A percentile compares a stretch with the other conserved stretches of the same genome.
These are phyloP conservation scores for Etia nguti DNA, from an alignment of 2,113 vertebrate species.

Conservation along the genomic window DNA sequence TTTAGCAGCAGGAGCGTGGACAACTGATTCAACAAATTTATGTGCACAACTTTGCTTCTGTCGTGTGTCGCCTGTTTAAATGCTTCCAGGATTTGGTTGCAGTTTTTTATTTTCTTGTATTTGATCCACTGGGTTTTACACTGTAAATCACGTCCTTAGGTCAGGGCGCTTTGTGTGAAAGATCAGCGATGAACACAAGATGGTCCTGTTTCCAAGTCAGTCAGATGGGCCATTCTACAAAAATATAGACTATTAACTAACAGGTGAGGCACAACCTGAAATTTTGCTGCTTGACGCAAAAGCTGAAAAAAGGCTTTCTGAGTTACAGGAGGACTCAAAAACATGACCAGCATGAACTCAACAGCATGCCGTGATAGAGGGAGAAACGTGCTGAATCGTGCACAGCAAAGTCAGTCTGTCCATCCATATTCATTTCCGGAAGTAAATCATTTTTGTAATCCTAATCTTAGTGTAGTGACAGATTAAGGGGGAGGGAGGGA, in stretches of 20 bases:
- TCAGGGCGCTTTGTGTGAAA: background rate
- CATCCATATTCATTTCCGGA: constrained; percentile 72
- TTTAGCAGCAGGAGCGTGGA: background rate
- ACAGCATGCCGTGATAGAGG: background rate
- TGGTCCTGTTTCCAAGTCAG: background rate
- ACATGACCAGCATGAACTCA: background rate
- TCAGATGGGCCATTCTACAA: background rate
- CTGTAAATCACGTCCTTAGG: background rate
- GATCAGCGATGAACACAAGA: background rate
- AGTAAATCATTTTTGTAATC: constrained; percentile 78
- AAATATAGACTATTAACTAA: background rate
- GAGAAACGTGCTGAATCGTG: background rate
- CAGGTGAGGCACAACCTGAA: background rate
- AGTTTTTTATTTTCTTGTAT: background rate
- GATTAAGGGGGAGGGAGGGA: constrained; percentile 54
- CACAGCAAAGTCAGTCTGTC: background rate
- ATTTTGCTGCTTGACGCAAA: background rate
- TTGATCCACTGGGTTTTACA: background rate
- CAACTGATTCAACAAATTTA: background rate
- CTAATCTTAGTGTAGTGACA: constrained; percentile 74
- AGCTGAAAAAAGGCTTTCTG: background rate
- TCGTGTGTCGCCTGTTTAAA: background rate
- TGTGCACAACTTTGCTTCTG: background rate
- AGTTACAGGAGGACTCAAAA: background rate
- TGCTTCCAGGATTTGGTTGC: background rate